Evolutionary conservation across 1,140 invertebrate genomes (phyloP).

Genomic region (Bradysia coprophila): DNA sequence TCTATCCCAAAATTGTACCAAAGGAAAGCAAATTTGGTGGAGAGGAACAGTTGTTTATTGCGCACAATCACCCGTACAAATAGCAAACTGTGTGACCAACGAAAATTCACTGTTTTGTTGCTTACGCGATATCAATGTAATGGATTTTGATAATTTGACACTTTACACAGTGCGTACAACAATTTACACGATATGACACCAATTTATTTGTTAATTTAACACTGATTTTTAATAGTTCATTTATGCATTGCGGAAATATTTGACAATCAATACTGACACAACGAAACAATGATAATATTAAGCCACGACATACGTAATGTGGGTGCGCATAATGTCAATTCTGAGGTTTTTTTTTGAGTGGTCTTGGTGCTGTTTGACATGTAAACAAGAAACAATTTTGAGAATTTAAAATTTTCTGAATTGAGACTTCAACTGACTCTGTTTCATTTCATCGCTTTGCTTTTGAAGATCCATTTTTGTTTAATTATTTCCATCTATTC

Average conservation of each 20-base stretch:
- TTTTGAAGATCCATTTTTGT: no score
- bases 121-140: background rate
- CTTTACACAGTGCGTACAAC: background rate
- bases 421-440: background rate
- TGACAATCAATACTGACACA: constrained; percentile 3
- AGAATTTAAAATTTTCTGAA: no score
- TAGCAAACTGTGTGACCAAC: background rate
- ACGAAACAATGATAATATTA: no score
- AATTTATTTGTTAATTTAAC: background rate
- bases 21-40: no score
- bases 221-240: background rate
- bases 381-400: no score
- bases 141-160: background rate
- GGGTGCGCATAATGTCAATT: no score
- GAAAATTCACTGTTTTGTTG: background rate
- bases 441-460: no score
- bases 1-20: background rate
- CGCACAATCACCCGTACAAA: background rate
- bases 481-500: no score
- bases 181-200: background rate
- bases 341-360: background rate
- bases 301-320: no score
- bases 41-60: background rate
- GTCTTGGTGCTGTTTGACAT: background rate
- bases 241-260: constrained; percentile 1